These are phyloP conservation scores for Mobula hypostoma DNA, from an alignment of 2,113 vertebrate species.

Conservation along the genomic window DNA sequence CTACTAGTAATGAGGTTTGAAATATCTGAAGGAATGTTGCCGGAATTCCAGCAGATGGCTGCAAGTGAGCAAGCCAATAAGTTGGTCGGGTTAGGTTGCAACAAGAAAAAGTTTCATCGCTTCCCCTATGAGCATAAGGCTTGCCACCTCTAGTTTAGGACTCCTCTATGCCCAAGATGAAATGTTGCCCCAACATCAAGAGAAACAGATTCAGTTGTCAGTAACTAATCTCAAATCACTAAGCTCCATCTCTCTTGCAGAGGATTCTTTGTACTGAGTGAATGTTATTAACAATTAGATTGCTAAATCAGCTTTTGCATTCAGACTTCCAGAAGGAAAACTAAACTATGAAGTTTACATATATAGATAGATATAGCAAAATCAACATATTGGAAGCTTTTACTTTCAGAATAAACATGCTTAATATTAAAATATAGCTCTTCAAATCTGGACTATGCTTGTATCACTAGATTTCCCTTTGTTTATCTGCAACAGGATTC, in stretches of 20 bases:
- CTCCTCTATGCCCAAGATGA: not conserved
- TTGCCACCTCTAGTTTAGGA: not conserved
- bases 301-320: not conserved
- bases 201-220: not conserved
- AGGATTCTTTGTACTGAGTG: not conserved
- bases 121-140: not conserved
- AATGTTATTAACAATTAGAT: not conserved
- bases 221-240: not conserved
- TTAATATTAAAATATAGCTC: not conserved
- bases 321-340: not conserved
- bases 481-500: not conserved
- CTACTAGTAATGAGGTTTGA: too few relatives aligned
- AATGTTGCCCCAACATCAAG: not conserved
- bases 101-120: not conserved
- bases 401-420: not conserved
- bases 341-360: not conserved
- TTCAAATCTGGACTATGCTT: not conserved
- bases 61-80: not conserved
- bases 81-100: not conserved
- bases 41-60: too few relatives aligned
- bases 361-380: not conserved
- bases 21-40: too few relatives aligned
- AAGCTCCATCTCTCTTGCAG: not conserved
- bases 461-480: not conserved
- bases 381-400: not conserved